Base-by-base conservation (phyloP, 2,113 vertebrate species). In the Miniopterus natalensis region DNA sequence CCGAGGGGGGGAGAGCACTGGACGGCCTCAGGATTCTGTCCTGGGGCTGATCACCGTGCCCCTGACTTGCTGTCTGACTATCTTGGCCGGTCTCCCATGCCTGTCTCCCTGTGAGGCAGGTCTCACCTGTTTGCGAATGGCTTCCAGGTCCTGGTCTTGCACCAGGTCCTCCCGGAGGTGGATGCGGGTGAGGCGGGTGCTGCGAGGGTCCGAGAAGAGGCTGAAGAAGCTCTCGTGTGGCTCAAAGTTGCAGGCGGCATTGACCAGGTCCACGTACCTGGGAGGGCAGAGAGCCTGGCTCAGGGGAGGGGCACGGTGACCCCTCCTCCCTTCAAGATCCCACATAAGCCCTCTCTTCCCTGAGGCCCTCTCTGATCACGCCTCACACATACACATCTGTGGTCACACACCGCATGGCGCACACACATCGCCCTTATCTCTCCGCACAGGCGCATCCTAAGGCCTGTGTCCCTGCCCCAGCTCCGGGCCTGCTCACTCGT, bases 191-290 rank as follows among this genome's bases (percentile, higher is more conserved):
- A 99, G 98, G 78, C 99, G 98, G 70, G 99, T 99, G 98, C 99
- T 99, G 57, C 99, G 99, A 1, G 99, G 99, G 92, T 99, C 99
- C 0, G 99, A 99, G 98, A 99, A 99, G 12, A 99, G 98, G 84
- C 99, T 99, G 98, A 99, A 99, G 98, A 99, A 99, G 94, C 99
- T 99, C 65, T 99, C 99, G 1, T 99, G 99, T 17, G 99, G 99
- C 88, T 99, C 99, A 80, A 99, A 99, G 98, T 98, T 98, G 94
- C 99, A 99, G 98, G 99, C 99, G 0, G 99, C 99, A 68, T 99
- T 99, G 80, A 99, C 99, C 97, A 99, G 94, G 95, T 99, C 99
- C 99, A 99, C 99, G 0, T 99, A 99, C 97, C 99, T 99, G 97
- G 18, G 78, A 59, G 18, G 65, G 51, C 15, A n/a, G 66, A 36